These are phyloP conservation scores for Antennarius striatus DNA, from an alignment of 2,113 vertebrate genomes.

Conservation along the genomic window DNA sequence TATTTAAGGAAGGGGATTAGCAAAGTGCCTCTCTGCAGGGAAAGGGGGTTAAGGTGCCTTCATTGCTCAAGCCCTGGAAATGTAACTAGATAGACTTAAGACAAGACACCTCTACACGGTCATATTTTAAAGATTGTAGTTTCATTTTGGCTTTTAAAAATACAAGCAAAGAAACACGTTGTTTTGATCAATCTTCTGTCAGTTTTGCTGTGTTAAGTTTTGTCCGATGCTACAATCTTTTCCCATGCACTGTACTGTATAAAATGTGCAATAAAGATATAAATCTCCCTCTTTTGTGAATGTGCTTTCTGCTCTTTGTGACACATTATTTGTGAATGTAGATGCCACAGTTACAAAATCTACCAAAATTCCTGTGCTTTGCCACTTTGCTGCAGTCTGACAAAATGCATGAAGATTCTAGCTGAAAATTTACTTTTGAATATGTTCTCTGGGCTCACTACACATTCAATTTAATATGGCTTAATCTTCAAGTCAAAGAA, in stretches of 20 bases:
- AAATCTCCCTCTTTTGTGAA: background rate
- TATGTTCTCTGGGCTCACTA: too few relatives aligned
- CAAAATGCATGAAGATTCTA: too few relatives aligned
- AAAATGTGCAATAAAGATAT: slow-evolving; percentile 64
- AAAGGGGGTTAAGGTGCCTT: slow-evolving; percentile 58
- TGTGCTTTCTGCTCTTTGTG: background rate
- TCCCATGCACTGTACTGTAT: slow-evolving; percentile 56
- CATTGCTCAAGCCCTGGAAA: slow-evolving; percentile 45
- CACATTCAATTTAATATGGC: too few relatives aligned
- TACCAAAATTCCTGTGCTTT: too few relatives aligned
- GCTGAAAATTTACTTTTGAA: too few relatives aligned
- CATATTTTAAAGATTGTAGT: background rate
- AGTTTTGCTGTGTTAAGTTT: too few relatives aligned
- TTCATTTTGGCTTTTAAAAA: slow-evolving; percentile 9
- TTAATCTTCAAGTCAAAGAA: too few relatives aligned
- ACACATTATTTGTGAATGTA: too few relatives aligned
- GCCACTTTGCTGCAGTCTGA: too few relatives aligned
- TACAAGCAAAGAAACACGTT: background rate
- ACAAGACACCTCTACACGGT: slow-evolving; percentile 4
- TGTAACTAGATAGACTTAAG: slow-evolving; percentile 47
- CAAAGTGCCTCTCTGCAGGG: slow-evolving; percentile 36
- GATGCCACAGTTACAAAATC: too few relatives aligned
- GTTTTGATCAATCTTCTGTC: background rate
- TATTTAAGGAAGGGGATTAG: slow-evolving; percentile 78
- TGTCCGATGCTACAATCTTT: slow-evolving; percentile 28